Percentiles rank a stretch among this genome's conserved stretches.
These are phyloP conservation scores for Orchestia grillus DNA, from an alignment of 1,140 invertebrate species.

Conservation along the genomic window DNA sequence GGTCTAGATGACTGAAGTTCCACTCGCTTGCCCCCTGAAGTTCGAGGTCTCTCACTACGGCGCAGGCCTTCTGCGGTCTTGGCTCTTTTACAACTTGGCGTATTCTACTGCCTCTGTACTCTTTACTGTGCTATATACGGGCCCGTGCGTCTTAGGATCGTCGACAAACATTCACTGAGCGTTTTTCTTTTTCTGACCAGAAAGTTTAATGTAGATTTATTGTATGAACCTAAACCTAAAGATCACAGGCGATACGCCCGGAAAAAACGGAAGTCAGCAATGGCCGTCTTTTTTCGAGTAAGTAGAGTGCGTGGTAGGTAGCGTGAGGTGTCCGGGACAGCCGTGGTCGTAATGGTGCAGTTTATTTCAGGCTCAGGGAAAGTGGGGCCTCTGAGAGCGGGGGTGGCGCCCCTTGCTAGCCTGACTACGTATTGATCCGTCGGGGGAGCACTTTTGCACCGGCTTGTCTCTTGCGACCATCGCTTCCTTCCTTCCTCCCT, in stretches of 20 bases:
- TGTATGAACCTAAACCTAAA: background rate
- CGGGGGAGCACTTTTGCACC: slow-evolving; percentile 24
- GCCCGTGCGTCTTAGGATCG: background rate
- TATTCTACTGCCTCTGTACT: background rate
- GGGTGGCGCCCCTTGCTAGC: slow-evolving; percentile 24
- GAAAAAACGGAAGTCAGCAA: background rate
- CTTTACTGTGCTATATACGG: background rate
- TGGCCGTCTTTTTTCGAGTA: background rate
- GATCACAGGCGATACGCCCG: background rate
- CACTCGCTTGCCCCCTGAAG: background rate
- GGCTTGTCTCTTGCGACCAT: background rate
- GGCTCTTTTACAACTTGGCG: background rate
- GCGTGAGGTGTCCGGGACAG: background rate
- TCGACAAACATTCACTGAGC: background rate
- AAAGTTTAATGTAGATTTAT: background rate
- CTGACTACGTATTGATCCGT: slow-evolving; percentile 6
- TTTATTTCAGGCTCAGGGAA: background rate
- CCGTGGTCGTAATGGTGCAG: background rate
- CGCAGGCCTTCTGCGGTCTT: background rate
- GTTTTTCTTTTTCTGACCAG: background rate
- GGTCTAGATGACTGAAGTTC: background rate
- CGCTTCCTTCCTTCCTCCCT: slow-evolving; percentile 26
- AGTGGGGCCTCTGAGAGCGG: background rate
- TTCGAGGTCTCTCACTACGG: background rate
- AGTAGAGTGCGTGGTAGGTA: background rate